Evolutionary conservation across 2,797 vertebrate genomes (phyloP).

Genomic region (Pogonophryne albipinna): DNA sequence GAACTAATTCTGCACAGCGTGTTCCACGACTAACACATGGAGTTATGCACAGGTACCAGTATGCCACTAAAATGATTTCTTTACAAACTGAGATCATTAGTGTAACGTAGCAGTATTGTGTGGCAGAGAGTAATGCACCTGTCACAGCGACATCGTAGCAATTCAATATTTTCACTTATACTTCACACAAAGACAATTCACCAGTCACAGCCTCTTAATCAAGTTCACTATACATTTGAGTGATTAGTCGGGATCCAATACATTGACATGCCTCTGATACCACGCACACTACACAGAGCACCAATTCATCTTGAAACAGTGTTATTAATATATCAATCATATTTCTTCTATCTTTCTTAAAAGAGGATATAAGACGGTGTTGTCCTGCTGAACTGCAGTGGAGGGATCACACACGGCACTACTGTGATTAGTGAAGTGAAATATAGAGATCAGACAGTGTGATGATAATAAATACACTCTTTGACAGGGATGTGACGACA

Average conservation of each 20-base stretch:
- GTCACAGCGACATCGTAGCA: no score
- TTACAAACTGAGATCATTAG: not conserved
- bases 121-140: not conserved
- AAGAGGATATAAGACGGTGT: not conserved
- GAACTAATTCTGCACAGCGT: no score
- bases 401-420: not conserved
- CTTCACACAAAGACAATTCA: no score
- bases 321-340: not conserved
- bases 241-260: not conserved
- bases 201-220: not conserved
- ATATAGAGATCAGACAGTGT: not conserved
- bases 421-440: no score
- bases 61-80: not conserved
- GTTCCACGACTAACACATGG: no score
- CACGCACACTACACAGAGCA: conserved; percentile 3
- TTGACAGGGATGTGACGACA: not conserved
- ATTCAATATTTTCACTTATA: no score
- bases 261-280: not conserved
- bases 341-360: no score
- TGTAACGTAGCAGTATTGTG: not conserved
- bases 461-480: no score
- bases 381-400: not conserved
- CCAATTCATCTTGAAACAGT: not conserved
- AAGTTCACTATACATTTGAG: not conserved
- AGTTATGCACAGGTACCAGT: not conserved